Base-by-base conservation (phyloP, 2,113 vertebrate genomes). In the Scalopus aquaticus region DNA sequence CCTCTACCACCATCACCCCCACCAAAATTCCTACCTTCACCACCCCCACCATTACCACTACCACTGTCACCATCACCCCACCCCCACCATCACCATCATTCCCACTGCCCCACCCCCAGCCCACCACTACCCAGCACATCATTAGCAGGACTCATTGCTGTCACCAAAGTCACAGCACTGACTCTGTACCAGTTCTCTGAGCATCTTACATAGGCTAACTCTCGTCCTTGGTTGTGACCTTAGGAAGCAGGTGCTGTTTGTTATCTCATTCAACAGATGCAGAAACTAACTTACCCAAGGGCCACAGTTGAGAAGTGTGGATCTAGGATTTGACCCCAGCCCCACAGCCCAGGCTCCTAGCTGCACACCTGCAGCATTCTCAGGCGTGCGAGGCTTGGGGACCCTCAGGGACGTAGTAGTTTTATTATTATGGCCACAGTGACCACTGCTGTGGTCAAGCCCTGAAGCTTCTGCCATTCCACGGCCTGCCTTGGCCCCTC, bases 1-100 rank as follows among this genome's bases (percentile, higher is more conserved):
- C 3, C 51, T 1, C 19, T 6, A 16, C 51, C 6, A 20, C 19
- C 51, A 54, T 6, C 6, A 20, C 3, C 16, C 3, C 4, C 4
- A 4, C 1, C 19, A 6, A 2, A 3, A 12, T 9, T n/a, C n/a
- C n/a, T n/a, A n/a, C n/a, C n/a, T n/a, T n/a, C n/a, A n/a, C 44
- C 44, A 51, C 49, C 49, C 44, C 46, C 46, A 54, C 51, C 51
- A 19, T 19, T 44, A 44, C 44, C 17, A 4, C 17, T 17, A 19
- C 2, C 49, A 11, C 11, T 12, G 11, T 51, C 49, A 51, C 15
- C 49, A 16, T 12, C 49, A 11, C 3, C 17, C 51, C 51, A 44
- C 5, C 44, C 44, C 44, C 44, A 44, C 44, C 44, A 49, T 13
- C 3, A 51, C 49, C 6, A 8, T 22, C 54, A 6, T 5, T 20